phyloP scores from a whole-genome alignment of 1,140 invertebrate genomes.

The Dinoponera quadriceps region DNA sequence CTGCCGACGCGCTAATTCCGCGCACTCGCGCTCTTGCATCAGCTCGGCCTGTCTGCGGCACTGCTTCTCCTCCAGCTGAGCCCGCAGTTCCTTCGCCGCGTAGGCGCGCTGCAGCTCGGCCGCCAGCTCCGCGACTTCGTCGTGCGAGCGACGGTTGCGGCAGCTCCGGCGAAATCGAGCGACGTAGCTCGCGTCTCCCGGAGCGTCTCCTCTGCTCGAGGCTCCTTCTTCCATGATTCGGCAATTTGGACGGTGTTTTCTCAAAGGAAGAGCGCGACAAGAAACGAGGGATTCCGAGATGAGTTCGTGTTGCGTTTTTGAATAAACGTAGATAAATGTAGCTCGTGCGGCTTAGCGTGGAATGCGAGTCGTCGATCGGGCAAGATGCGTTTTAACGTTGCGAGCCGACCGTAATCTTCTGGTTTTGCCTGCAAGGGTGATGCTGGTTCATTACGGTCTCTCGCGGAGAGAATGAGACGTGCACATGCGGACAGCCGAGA shows the following conservation, averaged over 20 bases:
- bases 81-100: constrained; percentile 71
- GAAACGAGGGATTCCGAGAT: background rate
- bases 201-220: background rate
- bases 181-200: background rate
- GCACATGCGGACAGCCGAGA: no score
- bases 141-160: constrained; percentile 59
- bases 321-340: no score
- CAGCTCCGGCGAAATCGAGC: background rate
- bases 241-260: background rate
- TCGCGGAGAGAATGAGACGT: constrained; percentile 1
- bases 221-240: constrained; percentile 10
- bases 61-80: constrained; percentile 74
- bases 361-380: constrained; percentile 18
- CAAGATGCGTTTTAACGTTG: constrained; percentile 12
- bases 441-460: constrained; percentile 34
- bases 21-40: constrained; percentile 59
- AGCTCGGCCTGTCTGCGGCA: constrained; percentile 61
- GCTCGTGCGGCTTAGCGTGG: background rate
- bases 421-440: constrained; percentile 42
- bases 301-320: background rate
- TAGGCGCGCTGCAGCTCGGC: constrained; percentile 78
- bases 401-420: constrained; percentile 31
- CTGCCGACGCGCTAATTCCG: constrained; percentile 44
- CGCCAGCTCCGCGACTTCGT: constrained; percentile 71
- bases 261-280: background rate